Conservation (phyloP, 2,797 vertebrate species). For the Allobates femoralis region DNA sequence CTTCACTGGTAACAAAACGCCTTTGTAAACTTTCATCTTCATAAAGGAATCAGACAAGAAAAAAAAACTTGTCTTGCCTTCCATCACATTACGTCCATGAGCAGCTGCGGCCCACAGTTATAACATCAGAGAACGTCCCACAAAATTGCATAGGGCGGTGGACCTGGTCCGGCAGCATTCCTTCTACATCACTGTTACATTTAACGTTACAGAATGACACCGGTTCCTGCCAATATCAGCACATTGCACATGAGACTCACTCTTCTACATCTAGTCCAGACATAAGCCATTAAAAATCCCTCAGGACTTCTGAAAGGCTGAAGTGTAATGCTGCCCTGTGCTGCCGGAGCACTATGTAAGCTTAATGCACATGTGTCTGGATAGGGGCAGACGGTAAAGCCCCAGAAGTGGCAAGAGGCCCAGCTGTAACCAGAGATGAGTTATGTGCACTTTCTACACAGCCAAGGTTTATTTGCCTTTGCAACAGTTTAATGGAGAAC, state of each 20-base stretch:
- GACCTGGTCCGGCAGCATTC: not conserved
- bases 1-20: not conserved
- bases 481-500: constrained; percentile 46
- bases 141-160: not conserved
- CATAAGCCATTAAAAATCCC: not conserved
- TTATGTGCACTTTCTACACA: constrained; percentile 24
- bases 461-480: not conserved
- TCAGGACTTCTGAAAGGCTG: not conserved
- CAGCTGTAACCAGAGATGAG: constrained; percentile 44
- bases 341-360: not conserved
- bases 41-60: not conserved
- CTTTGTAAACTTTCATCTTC: not conserved
- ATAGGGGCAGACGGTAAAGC: constrained; percentile 9
- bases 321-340: not conserved
- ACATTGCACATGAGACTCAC: not conserved
- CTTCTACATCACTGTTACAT: not conserved
- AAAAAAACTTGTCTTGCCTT: not conserved
- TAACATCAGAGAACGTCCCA: not conserved
- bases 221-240: not conserved
- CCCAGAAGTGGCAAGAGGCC: constrained; percentile 18
- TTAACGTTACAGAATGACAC: not conserved
- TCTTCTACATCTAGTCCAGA: too few relatives aligned
- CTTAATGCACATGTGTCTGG: constrained; percentile 4
- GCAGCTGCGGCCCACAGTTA: not conserved
- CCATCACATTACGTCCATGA: not conserved